Evolutionary conservation across 2,797 vertebrate species (phyloP), one percentile per base, ranked within the genome.

Genomic region (Margarornis squamiger): DNA sequence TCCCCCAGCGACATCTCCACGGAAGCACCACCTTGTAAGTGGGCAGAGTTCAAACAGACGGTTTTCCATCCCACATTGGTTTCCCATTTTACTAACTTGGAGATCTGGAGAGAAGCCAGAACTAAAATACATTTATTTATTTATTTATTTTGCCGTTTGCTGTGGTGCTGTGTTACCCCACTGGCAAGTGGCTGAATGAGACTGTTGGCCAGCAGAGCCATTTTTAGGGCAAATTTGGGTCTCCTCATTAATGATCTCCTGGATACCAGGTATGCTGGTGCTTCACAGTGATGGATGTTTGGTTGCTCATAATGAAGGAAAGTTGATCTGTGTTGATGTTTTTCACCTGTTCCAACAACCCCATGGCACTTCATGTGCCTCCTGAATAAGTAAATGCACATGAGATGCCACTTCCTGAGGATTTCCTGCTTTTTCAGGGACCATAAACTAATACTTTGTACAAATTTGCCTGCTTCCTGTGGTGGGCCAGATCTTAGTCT

Each of bases 11-110:
- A 30, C 67, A 46, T 73, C 84, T 61, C 88, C 83, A 52, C 7
- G 6, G 88, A 91, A 88, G 88, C 58, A 1, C 14, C 92, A 76
- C 73, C 90, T 81, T 86, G 84, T 52, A 73, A 73, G 93, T 41
- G 58, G 91, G 89, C 38, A 93, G 82, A 86, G 92, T 88, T 96
- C 94, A 96, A 75, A 49, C 73, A 92, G 87, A 32, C 24, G 0
- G 10, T 88, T 10, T 57, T n/a, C 91, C 95, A 91, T 49, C 94
- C 92, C 79, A 92, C 71, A 1, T 2, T 39, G 55, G 24, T 73
- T 92, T 62, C 86, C 55, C 73, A 2, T 92, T 90, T 91, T 63
- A 39, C 70, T 71, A 11, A 43, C 75, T 86, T 36, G 30, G 23
- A 43, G 79, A 51, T 29, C 70, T 92, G 68, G 70, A 82, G 17